Evolutionary conservation across 2,888 invertebrate species (phyloP), one percentile per base, ranked within the genome.

Genomic region (Galerucella nymphaeae): DNA sequence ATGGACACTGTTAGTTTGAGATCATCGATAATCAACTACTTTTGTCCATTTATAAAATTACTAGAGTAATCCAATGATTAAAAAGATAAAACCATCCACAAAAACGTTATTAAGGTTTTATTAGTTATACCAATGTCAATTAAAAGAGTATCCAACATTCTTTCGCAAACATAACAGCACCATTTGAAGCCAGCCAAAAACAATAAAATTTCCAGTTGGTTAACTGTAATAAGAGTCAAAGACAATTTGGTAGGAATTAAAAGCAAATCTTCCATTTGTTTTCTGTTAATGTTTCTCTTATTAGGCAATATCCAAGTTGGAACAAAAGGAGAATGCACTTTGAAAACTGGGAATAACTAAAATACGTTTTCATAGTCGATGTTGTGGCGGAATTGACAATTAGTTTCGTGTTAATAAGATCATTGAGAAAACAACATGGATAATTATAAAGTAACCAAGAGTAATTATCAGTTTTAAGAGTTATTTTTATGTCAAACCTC

Each of bases 351-450:
- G 78, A 81, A 79, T 78, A 78, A 79, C 72, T 68, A 75, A 76
- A 80, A 80, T 81, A 80, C 79, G 80, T 80, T 82, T 80, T 53
- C 78, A 76, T 73, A 78, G 71, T 81, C 79, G 71, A 78, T 79
- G 72, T 77, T 73, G 72, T 70, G 77, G 77, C 66, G 77, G 76
- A 71, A 79, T 77, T 78, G 74, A 77, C 77, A 79, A 80, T 81
- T 80, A 79, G 75, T 72, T 66, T 67, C 71, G 77, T 62, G 50
- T 68, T 50, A 62, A 61, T 61, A 50, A 42, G 55, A 53, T 48
- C 9, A 63, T 53, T 53, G 2, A 3, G 10, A 9, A 53, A 50
- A 18, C 18, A 53, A 53, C 5, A n/a, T 9, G 30, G 30, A 38
- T 38, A 38, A 38, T 38, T 8, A 8, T 38, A 8, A 38, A 38